Base-by-base conservation (phyloP, 2,888 invertebrate species). In the Pycnomerus fuliginosus region DNA sequence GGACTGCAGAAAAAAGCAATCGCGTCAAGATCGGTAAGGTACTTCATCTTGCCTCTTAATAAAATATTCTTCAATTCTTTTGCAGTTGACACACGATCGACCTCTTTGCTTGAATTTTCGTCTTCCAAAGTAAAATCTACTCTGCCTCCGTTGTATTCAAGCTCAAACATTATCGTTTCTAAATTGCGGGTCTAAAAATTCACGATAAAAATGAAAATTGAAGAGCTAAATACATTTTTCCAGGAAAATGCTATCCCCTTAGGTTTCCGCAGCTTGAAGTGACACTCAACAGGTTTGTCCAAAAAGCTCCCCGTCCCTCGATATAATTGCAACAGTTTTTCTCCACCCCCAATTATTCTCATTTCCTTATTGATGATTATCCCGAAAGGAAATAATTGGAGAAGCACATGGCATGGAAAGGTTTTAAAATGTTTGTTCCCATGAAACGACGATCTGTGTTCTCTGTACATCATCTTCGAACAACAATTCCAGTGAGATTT, bases 1-100 rank as follows among this genome's bases (percentile, higher is more conserved):
- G 94, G 93, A 60, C 90, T 89, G 65, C 93, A 93, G 1, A 94
- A 76, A 64, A 90, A 94, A 40, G 91, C 85, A 22, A 93, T 80
- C 0, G 84, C 82, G 48, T 88, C 84, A 42, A 90, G 83, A 55
- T 92, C 90, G 22, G 84, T 80, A 5, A 94, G 76, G 60, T 84
- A 83, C 57, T 85, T 81, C 80, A 94, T 90, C 60, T 93, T 91
- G 2, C 94, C 94, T 59, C 90, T 86, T 4, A 94, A 76, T 12
- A 91, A 72, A 24, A 91, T 83, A 34, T 87, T 86, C 13, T 81
- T 75, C 0, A 82, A 70, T 63, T 29, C 64, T 67, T 52, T 64
- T 65, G 1, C 67, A 65, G 42, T 67, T 64, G 15, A 66, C 13
- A 31, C 8, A n/a, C n/a, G n/a, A 22, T 2, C 31, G 11, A 33